Evolutionary conservation across 2,113 vertebrate genomes (phyloP).

Genomic region (Petromus typicus): DNA sequence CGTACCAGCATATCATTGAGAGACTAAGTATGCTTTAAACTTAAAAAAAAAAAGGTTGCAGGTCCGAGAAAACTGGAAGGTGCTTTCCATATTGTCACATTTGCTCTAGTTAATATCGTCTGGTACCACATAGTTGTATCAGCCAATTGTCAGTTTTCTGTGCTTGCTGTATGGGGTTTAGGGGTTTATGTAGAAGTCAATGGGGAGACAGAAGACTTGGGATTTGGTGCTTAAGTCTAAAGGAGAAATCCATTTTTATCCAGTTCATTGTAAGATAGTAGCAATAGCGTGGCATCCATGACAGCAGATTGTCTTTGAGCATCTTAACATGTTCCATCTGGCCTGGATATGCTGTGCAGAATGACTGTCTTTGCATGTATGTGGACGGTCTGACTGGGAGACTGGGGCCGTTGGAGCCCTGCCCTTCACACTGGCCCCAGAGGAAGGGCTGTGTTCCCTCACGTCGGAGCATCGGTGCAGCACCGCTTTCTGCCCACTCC

Average conservation of each 20-base stretch:
- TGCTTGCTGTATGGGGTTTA: not conserved
- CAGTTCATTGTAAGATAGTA: not conserved
- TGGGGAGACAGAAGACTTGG: not conserved
- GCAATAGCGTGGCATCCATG: not conserved
- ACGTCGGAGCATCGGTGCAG: too few species aligned
- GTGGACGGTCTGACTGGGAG: not conserved
- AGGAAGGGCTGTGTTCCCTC: not conserved
- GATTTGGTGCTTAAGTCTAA: not conserved
- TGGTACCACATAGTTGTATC: not conserved
- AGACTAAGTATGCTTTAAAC: not conserved
- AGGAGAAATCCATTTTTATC: not conserved
- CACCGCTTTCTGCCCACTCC: accelerated
- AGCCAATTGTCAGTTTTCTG: not conserved
- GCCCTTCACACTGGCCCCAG: not conserved
- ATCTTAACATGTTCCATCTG: not conserved
- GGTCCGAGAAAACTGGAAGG: not conserved
- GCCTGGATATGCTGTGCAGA: not conserved
- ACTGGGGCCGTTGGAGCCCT: not conserved
- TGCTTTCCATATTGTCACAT: not conserved
- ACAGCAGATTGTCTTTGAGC: not conserved
- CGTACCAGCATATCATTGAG: not conserved
- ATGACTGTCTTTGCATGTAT: not conserved
- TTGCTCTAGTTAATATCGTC: not conserved
- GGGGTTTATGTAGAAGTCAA: not conserved
- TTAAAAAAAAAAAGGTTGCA: not conserved